Base-by-base conservation (phyloP, 2,888 invertebrate species). In the Conops quadrifasciatus region DNA sequence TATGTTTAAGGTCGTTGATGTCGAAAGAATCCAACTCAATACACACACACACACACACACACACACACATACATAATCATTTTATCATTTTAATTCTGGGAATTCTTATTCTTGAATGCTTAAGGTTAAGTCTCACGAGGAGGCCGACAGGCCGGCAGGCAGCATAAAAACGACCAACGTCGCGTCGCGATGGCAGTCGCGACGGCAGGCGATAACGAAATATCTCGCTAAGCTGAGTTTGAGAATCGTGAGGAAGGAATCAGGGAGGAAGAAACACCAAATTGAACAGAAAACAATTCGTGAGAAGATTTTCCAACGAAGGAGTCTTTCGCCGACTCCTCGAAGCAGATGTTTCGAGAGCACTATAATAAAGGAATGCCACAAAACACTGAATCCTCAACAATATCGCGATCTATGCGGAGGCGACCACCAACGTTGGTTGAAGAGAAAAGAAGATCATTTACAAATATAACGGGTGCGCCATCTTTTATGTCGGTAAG, bases 291-390 rank as follows among this genome's bases (percentile, higher is more conserved):
- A 66, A 4, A 53, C 59, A 71, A 49, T 76, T 75, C 75, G 73
- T 76, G 76, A 74, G 76, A 76, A 76, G 68, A 75, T 74, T 75
- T 75, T 70, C 49, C 49, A 24, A 65, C 36, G 65, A 72, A 24
- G n/a, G 45, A 43, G 45, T 51, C 68, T n/a, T n/a, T n/a, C n/a
- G n/a, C n/a, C 56, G 58, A 53, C 66, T 36, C 36, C 5, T 4
- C 36, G 56, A 71, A 64, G 62, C 70, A 30, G 68, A 58, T 59
- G 70, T 65, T 64, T 68, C 13, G 16, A 67, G 58, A 45, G 64
- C 15, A 16, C 67, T 71, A 78, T 24, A 69, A 67, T 71, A 77
- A 75, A 78, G 71, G 78, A 75, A 74, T 71, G 71, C 80, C 4
- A 36, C 36, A 36, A 36, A 36, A 36, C 36, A 36, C 4, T 36